These are phyloP conservation scores for Andrena fulva DNA, from an alignment of 2,888 invertebrate species.

Conservation along the genomic window DNA sequence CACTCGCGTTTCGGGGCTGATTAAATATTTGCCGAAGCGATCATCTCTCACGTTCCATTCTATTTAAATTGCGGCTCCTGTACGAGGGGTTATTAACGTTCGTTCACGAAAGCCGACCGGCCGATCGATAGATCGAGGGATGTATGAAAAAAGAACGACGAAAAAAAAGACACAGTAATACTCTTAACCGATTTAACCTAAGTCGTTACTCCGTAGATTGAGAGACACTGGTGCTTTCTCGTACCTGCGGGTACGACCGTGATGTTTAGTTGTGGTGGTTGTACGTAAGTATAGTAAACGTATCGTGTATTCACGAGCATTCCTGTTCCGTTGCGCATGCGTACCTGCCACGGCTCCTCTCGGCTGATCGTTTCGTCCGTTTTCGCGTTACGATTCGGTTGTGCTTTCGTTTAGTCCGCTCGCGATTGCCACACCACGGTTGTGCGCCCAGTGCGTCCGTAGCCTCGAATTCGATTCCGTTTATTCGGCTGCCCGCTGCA, in stretches of 20 bases:
- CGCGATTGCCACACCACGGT: constrained; percentile 46
- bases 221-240: constrained; percentile 78
- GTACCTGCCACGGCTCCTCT: constrained; percentile 58
- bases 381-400: constrained; percentile 67
- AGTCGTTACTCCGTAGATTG: constrained; percentile 57
- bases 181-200: constrained; percentile 8
- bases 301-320: constrained; percentile 44
- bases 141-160: not conserved
- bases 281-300: constrained; percentile 43
- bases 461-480: constrained; percentile 26
- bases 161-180: not conserved
- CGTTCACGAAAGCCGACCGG: constrained; percentile 1
- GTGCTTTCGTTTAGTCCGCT: constrained; percentile 63
- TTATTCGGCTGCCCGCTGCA: constrained; percentile 4
- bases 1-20: constrained; percentile 2
- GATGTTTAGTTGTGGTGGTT: constrained; percentile 59
- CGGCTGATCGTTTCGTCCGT: constrained; percentile 67
- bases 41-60: not conserved
- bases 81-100: not conserved
- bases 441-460: not conserved
- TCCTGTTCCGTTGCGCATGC: constrained; percentile 68
- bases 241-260: constrained; percentile 76
- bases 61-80: not conserved
- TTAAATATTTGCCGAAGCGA: not conserved
- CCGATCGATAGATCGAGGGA: not conserved